Evolutionary conservation across 2,113 vertebrate species (phyloP).

Genomic region (Peromyscus californicus): DNA sequence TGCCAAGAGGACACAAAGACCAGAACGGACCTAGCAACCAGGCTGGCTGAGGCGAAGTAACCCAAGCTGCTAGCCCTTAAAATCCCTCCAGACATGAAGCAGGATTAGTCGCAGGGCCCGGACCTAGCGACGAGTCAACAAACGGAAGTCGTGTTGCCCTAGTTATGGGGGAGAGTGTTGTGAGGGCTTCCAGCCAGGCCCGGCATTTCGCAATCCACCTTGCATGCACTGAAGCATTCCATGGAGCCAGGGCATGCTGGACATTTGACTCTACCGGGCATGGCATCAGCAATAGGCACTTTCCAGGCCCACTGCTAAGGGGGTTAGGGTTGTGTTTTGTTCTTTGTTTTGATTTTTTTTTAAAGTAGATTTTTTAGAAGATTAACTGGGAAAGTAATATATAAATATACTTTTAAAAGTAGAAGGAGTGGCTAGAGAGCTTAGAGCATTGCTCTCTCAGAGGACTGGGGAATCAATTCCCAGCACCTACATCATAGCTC

Average conservation of each 20-base stretch:
- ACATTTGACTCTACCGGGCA: background rate
- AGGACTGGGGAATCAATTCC: background rate
- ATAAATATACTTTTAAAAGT: background rate
- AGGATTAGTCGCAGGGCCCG: conserved; percentile 19
- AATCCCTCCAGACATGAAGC: background rate
- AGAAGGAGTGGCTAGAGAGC: background rate
- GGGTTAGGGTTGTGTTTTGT: background rate
- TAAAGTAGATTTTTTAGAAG: background rate
- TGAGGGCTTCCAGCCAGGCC: background rate
- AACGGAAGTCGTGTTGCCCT: conserved; percentile 13
- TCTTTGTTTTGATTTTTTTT: conserved; percentile 3
- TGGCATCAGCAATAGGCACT: background rate
- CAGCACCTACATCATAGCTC: background rate
- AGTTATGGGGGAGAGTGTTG: background rate
- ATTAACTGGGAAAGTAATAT: background rate
- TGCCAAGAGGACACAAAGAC: conserved; percentile 19
- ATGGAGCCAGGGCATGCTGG: background rate
- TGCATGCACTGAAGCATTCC: background rate
- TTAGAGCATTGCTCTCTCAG: background rate
- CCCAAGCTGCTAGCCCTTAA: background rate
- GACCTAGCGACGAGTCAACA: background rate
- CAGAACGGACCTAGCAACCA: background rate
- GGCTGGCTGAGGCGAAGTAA: background rate
- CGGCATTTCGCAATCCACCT: background rate
- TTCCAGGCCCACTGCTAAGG: background rate